Base-by-base conservation (phyloP, 2,797 vertebrate species). In the Lagocephalus sceleratus region DNA sequence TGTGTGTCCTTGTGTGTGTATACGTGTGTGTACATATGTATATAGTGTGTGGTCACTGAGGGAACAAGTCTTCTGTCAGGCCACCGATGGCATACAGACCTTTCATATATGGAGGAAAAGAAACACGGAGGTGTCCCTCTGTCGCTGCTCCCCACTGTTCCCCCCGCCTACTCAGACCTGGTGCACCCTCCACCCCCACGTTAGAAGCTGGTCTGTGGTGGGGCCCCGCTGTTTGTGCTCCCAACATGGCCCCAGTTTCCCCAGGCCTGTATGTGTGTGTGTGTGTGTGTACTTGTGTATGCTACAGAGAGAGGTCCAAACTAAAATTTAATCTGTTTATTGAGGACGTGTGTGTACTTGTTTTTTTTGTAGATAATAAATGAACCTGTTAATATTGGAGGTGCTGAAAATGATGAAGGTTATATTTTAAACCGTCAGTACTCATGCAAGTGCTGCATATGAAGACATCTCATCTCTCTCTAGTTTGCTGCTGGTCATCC, bases 131-230 rank as follows among this genome's bases (percentile, higher is more conserved):
- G 45, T 51, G 48, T 50, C 55, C 46, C 64, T 1, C 64, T 54
- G 40, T 39, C 49, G 57, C 46, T 63, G 79, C 82, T 78, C 85
- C 83, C 83, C 72, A 78, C 82, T 87, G 87, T 87, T 88, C 82
- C 68, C 68, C 71, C 80, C 71, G 88, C 74, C 82, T 88, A 91
- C 91, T 91, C 90, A 91, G 85, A 76, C 73, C 79, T 66, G 81
- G 81, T 82, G 78, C 76, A 81, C 57, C 74, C 70, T 71, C 47
- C 46, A 17, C 32, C 3, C 32, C 32, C 75, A 82, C 82, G 83
- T 87, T 87, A 87, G 79, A 75, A 88, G 74, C 70, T 75, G 70
- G 87, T 87, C 79, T 85, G 81, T 75, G 81, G 71, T 63, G 77
- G 77, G 75, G 78, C 69, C 89, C 80, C 57, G 86, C 89, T 90